Percentiles rank a stretch among this genome's conserved stretches.
Conservation (phyloP, 2,797 vertebrate genomes). For the Galago senegalensis region DNA sequence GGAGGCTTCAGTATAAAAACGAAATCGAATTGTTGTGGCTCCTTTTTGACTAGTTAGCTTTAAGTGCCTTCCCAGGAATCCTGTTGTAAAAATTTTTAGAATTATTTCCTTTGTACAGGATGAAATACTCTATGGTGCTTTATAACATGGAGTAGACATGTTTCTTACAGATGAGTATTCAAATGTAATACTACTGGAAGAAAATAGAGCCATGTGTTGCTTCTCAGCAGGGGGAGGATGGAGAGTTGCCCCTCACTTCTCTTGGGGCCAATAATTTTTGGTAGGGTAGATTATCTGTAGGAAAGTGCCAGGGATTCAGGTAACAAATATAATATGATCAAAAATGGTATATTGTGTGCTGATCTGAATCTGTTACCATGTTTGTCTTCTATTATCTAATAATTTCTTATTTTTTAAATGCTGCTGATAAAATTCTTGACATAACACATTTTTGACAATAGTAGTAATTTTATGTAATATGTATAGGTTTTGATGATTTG, state of each 20-base stretch:
- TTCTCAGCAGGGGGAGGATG: not conserved
- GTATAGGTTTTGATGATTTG: conserved; percentile 13
- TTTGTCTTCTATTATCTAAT: conserved; percentile 6
- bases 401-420: conserved; percentile 54
- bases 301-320: conserved; percentile 15
- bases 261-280: not conserved
- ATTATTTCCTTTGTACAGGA: conserved; percentile 9
- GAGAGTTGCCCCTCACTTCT: not conserved
- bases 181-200: not conserved
- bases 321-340: conserved; percentile 5
- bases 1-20: conserved; percentile 18
- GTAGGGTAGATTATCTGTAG: not conserved
- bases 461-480: conserved; percentile 49
- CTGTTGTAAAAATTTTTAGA: conserved; percentile 57
- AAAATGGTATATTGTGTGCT: not conserved
- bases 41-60: conserved; percentile 41
- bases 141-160: not conserved
- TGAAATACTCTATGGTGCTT: conserved; percentile 69
- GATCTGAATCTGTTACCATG: not conserved
- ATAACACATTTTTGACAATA: conserved; percentile 18
- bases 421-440: conserved; percentile 61
- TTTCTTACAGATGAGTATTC: conserved; percentile 37
- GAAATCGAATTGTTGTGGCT: not conserved
- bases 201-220: not conserved
- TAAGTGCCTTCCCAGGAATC: conserved; percentile 77